Evolutionary conservation across 2,113 vertebrate species (phyloP).

Genomic region (Forbesichthys papilliferus): DNA sequence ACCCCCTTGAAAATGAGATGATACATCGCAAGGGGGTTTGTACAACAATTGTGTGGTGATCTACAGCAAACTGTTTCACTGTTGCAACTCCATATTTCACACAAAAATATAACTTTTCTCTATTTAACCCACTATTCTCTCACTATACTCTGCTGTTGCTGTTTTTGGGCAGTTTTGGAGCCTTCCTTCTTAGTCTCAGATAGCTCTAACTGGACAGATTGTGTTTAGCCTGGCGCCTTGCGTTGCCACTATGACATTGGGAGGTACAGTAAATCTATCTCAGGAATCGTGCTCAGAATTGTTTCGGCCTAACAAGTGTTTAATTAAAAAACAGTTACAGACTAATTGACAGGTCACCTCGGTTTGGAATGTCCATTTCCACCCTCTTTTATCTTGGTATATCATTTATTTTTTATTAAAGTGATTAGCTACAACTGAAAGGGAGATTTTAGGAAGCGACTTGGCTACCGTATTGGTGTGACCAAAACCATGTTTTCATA

Average conservation of each 20-base stretch:
- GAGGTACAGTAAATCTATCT: slow-evolving; percentile 38
- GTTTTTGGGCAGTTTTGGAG: slow-evolving; percentile 37
- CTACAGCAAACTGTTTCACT: no score
- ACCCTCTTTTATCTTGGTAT: background rate
- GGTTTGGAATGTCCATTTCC: background rate
- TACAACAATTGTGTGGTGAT: no score
- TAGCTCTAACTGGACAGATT: slow-evolving; percentile 37
- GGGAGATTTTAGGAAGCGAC: no score
- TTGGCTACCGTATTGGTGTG: background rate
- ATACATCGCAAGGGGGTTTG: no score
- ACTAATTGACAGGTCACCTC: background rate
- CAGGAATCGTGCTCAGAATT: background rate
- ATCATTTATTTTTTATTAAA: background rate
- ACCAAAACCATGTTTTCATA: background rate
- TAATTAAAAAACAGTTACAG: background rate
- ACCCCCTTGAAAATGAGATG: no score
- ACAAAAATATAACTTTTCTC: no score
- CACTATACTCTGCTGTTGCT: background rate
- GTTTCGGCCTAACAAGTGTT: background rate
- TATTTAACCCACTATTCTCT: background rate
- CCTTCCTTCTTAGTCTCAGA: slow-evolving; percentile 50
- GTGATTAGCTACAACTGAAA: no score
- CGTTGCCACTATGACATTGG: slow-evolving; percentile 31
- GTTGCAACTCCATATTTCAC: no score
- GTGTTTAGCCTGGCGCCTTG: slow-evolving; percentile 45